phyloP scores from a whole-genome alignment of 2,888 invertebrate genomes.

The Ophraella communa region DNA sequence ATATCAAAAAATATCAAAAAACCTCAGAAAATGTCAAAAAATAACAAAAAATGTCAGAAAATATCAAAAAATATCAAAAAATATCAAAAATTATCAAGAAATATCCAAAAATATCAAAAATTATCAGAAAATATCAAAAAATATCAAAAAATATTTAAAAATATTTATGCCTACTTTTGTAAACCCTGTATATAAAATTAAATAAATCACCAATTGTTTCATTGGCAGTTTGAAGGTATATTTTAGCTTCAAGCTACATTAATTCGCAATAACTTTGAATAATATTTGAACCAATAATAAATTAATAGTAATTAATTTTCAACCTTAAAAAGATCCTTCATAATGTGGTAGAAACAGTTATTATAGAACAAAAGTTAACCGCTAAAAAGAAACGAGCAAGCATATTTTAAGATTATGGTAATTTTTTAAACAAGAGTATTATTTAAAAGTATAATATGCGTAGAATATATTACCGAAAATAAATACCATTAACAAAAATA shows the following conservation, averaged over 20 bases:
- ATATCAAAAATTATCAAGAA: no score
- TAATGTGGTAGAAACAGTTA: not conserved
- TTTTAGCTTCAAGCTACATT: no score
- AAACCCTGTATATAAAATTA: not conserved
- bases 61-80: no score
- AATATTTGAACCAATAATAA: not conserved
- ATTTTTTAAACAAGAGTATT: not conserved
- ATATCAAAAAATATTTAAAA: no score
- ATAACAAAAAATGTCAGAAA: no score
- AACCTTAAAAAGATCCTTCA: not conserved
- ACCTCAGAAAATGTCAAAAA: no score
- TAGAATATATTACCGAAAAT: not conserved
- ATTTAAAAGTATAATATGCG: not conserved
- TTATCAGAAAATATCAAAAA: no score
- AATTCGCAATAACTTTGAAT: not conserved
- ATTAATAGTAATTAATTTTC: not conserved
- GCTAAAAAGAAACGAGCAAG: not conserved
- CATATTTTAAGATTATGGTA: not conserved
- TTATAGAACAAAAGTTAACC: not conserved
- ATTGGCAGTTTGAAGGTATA: no score
- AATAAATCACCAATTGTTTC: not conserved
- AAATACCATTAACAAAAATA: no score
- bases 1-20: no score
- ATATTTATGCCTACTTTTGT: no score
- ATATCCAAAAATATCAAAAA: no score